Conservation (phyloP, 2,888 invertebrate genomes). For the Andricus quercusramuli region DNA sequence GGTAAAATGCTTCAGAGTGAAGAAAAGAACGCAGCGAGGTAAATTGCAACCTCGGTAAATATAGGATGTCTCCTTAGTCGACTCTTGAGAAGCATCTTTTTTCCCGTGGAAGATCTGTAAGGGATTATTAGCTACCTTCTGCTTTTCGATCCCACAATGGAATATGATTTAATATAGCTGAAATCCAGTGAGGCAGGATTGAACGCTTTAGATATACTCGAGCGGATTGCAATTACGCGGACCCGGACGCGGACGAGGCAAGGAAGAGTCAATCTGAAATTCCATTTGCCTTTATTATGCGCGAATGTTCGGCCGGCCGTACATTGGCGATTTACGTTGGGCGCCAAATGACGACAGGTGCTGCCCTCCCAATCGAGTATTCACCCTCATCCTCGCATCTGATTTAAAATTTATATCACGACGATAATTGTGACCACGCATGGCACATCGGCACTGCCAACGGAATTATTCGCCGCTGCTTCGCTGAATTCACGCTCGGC, state of each 20-base stretch:
- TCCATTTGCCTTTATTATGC: conserved; percentile 67
- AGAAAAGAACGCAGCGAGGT: conserved; percentile 33
- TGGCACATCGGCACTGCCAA: conserved; percentile 56
- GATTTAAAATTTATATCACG: conserved; percentile 66
- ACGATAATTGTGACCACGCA: conserved; percentile 62
- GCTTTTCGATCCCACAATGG: conserved; percentile 63
- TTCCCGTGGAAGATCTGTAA: conserved; percentile 55
- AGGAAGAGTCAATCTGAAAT: conserved; percentile 63
- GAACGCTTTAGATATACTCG: conserved; percentile 61
- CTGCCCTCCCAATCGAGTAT: background rate
- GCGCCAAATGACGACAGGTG: conserved; percentile 21
- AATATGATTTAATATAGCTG: conserved; percentile 70
- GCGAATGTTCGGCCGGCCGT: conserved; percentile 53
- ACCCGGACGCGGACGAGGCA: conserved; percentile 43
- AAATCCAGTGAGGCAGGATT: conserved; percentile 62
- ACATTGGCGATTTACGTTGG: conserved; percentile 12
- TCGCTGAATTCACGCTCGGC: conserved; percentile 57
- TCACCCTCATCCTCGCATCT: conserved; percentile 49
- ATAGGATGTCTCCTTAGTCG: conserved; percentile 38
- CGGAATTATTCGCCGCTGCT: conserved; percentile 53
- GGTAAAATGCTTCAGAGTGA: conserved; percentile 13
- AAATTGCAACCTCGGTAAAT: conserved; percentile 34
- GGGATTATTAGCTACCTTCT: conserved; percentile 65
- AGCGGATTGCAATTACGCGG: conserved; percentile 57
- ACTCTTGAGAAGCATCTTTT: conserved; percentile 17